A percentile compares a stretch with the other conserved stretches of the same genome.
Evolutionary conservation across 2,888 invertebrate species (phyloP).

Genomic region (Dascillus cervinus): DNA sequence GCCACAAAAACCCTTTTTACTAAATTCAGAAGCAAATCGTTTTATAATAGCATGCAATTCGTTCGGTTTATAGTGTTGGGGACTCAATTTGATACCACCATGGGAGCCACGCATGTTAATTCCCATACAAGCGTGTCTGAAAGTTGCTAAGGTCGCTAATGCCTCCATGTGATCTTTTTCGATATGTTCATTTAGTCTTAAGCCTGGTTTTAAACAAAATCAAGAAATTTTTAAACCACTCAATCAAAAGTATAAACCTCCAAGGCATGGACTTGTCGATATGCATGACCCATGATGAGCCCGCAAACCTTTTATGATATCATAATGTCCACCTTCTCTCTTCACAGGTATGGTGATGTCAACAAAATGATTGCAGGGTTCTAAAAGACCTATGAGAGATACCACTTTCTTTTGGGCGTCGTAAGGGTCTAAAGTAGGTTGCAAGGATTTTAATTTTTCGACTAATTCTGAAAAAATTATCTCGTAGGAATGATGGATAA

Average conservation of each 20-base stretch:
- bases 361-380: slow-evolving; percentile 33
- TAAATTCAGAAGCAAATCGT: slow-evolving; percentile 25
- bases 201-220: no score
- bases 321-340: slow-evolving; percentile 27
- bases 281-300: slow-evolving; percentile 30
- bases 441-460: slow-evolving; percentile 16
- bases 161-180: slow-evolving; percentile 34
- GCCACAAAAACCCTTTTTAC: slow-evolving; percentile 22
- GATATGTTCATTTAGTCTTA: slow-evolving; percentile 28
- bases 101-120: slow-evolving; percentile 33
- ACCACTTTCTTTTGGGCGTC: slow-evolving; percentile 22
- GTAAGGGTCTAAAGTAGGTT: slow-evolving; percentile 12
- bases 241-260: no score
- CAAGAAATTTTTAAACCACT: no score
- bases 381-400: slow-evolving; percentile 28
- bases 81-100: slow-evolving; percentile 34
- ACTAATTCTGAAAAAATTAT: slow-evolving; percentile 29
- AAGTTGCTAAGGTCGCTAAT: slow-evolving; percentile 31
- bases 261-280: slow-evolving; percentile 26
- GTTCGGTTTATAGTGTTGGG: slow-evolving; percentile 22
- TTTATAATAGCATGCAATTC: slow-evolving; percentile 31
- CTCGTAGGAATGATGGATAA: slow-evolving; percentile 33
- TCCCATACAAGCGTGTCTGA: slow-evolving; percentile 33
- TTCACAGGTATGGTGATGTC: slow-evolving; percentile 33
- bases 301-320: slow-evolving; percentile 33